These are phyloP conservation scores for Drosophila leonis DNA, from an alignment of 2,888 invertebrate species.

Conservation along the genomic window DNA sequence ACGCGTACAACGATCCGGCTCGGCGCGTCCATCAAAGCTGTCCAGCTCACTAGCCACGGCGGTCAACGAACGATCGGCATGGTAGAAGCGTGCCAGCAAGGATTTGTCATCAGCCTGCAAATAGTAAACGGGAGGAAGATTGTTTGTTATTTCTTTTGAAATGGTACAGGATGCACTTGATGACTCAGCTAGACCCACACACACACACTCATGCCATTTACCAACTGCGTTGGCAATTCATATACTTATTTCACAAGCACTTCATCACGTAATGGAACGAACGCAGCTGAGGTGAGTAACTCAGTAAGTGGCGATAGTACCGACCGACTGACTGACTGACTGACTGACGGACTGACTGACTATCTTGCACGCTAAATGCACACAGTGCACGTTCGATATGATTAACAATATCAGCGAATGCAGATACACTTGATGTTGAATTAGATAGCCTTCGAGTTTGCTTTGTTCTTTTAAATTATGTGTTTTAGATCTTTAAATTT, in stretches of 20 bases:
- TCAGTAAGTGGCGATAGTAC: conserved; percentile 10
- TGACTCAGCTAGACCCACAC: conserved; percentile 1
- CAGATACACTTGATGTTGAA: not conserved
- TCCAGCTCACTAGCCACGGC: conserved; percentile 98
- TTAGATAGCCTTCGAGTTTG: not conserved
- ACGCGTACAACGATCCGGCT: conserved; percentile 97
- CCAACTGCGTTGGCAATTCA: conserved; percentile 23
- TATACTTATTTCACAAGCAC: conserved; percentile 14
- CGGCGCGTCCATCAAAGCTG: conserved; percentile 99
- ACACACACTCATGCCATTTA: not conserved
- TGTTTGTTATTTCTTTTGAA: not conserved
- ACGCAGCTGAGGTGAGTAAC: conserved; percentile 27
- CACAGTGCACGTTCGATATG: conserved; percentile 14
- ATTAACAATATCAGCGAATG: not conserved
- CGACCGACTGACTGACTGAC: not conserved
- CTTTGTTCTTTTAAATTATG: not conserved
- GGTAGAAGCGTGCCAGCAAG: conserved; percentile 97
- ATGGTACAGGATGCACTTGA: not conserved
- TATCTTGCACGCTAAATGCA: conserved; percentile 8
- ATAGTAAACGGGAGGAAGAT: not conserved
- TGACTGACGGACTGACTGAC: not conserved
- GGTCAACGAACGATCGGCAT: conserved; percentile 98
- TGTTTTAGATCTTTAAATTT: too few species aligned
- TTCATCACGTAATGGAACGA: conserved; percentile 37
- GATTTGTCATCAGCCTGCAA: conserved; percentile 95